Percentiles rank a stretch among this genome's conserved stretches.
phyloP scores from a whole-genome alignment of 2,797 vertebrate genomes.

The Catostomus latipinnis region DNA sequence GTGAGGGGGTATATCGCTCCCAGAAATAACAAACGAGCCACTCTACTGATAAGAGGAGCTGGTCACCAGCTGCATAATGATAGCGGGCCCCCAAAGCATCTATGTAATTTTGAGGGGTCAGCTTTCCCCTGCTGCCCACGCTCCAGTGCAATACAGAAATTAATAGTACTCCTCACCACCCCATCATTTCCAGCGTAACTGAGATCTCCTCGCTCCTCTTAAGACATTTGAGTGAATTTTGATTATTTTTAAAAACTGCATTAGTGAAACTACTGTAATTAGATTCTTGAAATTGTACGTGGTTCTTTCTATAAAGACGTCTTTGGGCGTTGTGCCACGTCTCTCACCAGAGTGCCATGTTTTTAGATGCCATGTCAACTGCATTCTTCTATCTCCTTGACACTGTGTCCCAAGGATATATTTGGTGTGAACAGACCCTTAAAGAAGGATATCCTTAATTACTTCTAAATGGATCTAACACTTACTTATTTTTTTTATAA shows the following conservation, averaged over 20 bases:
- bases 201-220: slow-evolving; percentile 10
- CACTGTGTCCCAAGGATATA: too few relatives aligned
- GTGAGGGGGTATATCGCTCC: slow-evolving; percentile 80
- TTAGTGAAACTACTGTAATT: background rate
- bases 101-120: slow-evolving; percentile 81
- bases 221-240: background rate
- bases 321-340: too few relatives aligned
- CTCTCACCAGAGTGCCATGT: too few relatives aligned
- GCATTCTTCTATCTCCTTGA: too few relatives aligned
- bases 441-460: too few relatives aligned
- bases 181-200: slow-evolving; percentile 49
- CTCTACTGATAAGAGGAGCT: slow-evolving; percentile 83
- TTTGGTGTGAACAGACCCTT: too few relatives aligned
- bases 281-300: background rate
- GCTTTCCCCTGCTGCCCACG: slow-evolving; percentile 61
- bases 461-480: too few relatives aligned
- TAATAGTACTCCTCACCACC: slow-evolving; percentile 62
- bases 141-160: slow-evolving; percentile 75
- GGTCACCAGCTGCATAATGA: slow-evolving; percentile 78
- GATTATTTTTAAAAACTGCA: background rate
- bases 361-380: too few relatives aligned
- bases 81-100: slow-evolving; percentile 75
- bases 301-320: background rate
- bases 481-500: too few relatives aligned
- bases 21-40: slow-evolving; percentile 87